A percentile compares a stretch with the other conserved stretches of the same genome.
Evolutionary conservation across 2,113 vertebrate species (phyloP).

Genomic region (Piprites chloris): DNA sequence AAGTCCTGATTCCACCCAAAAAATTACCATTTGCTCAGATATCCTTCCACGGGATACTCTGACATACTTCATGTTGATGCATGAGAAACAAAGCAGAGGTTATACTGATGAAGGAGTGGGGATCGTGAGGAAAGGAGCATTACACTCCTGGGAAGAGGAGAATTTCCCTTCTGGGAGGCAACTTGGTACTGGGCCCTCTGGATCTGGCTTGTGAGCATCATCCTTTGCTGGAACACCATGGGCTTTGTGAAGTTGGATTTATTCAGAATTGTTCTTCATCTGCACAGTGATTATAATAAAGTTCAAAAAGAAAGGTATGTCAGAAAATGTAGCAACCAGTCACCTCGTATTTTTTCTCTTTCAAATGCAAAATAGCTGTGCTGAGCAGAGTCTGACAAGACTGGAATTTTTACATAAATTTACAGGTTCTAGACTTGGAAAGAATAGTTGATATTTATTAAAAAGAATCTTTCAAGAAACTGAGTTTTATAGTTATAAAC

Average conservation of each 20-base stretch:
- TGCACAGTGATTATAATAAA: background rate
- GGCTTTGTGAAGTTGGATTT: background rate
- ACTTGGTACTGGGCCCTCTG: background rate
- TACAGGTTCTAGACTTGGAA: background rate
- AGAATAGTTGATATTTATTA: background rate
- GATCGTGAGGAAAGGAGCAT: background rate
- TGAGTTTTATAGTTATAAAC: background rate
- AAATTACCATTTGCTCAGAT: background rate
- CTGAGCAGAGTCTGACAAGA: background rate
- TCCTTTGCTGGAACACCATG: background rate
- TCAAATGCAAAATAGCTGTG: slow-evolving; percentile 17
- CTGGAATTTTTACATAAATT: background rate
- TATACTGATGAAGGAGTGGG: background rate
- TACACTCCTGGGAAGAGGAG: background rate
- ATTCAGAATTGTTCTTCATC: background rate
- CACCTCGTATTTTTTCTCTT: background rate
- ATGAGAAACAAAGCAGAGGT: background rate
- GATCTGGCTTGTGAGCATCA: background rate
- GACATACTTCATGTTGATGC: rapidly evolving
- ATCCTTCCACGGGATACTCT: background rate
- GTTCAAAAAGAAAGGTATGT: background rate
- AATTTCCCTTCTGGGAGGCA: background rate
- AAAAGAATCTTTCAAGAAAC: background rate
- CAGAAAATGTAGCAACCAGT: slow-evolving; percentile 1
- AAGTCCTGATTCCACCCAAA: background rate